Conservation (phyloP, 2,797 vertebrate genomes). For the Malurus splendens region DNA sequence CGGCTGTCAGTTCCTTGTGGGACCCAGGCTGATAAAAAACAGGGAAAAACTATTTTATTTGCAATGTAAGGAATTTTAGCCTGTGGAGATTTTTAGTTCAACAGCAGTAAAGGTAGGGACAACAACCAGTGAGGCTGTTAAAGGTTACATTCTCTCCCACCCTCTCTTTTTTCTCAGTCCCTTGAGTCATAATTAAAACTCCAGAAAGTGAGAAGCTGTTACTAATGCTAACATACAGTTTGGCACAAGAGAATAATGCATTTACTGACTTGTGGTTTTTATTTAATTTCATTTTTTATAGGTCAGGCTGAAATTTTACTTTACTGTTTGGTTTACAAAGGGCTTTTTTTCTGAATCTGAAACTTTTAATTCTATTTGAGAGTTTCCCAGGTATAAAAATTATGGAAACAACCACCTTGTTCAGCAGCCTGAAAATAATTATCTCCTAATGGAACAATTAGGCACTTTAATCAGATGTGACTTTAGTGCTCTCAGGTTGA, state of each 20-base stretch:
- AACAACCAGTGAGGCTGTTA: constrained; percentile 73
- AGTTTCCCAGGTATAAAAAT: constrained; percentile 49
- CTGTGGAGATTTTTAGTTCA: constrained; percentile 75
- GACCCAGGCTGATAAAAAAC: constrained; percentile 85
- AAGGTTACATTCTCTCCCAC: constrained; percentile 60
- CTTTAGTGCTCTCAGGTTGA: not conserved
- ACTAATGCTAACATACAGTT: constrained; percentile 68
- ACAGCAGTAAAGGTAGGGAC: constrained; percentile 75
- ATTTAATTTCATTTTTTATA: constrained; percentile 68
- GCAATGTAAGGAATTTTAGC: constrained; percentile 81
- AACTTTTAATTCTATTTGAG: constrained; percentile 51
- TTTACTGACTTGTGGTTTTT: constrained; percentile 65
- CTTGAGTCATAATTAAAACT: constrained; percentile 79
- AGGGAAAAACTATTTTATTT: constrained; percentile 83
- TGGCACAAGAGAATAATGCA: constrained; percentile 65
- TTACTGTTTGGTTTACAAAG: constrained; percentile 64
- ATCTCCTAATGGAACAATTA: constrained; percentile 45
- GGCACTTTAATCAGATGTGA: constrained; percentile 37
- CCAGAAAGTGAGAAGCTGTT: constrained; percentile 75
- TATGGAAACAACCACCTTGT: constrained; percentile 47
- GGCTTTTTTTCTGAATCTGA: constrained; percentile 56
- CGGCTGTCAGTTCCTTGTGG: constrained; percentile 81
- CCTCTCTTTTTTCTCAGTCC: constrained; percentile 65
- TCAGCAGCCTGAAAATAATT: constrained; percentile 23
- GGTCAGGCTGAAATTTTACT: constrained; percentile 62